These are phyloP conservation scores for Sesamia nonagrioides DNA, from an alignment of 1,140 invertebrate species.

Conservation along the genomic window DNA sequence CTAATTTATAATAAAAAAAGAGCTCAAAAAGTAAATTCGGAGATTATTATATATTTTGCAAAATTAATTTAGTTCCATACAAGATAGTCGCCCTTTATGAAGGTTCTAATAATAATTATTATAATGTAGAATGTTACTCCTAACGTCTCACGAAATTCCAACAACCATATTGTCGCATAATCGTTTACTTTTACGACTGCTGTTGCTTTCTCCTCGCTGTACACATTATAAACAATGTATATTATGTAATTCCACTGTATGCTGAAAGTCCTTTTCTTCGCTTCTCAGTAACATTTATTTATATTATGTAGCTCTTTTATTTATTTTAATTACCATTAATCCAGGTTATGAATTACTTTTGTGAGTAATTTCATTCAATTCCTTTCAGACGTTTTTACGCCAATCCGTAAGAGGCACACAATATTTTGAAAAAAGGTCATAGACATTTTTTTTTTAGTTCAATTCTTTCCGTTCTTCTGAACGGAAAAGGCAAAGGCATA, in stretches of 20 bases:
- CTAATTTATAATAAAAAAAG: too few relatives aligned
- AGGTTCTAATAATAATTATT: constrained; percentile 28
- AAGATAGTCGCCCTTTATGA: neutral
- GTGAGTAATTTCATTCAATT: too few relatives aligned
- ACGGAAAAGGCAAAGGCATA: too few relatives aligned
- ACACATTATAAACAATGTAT: neutral
- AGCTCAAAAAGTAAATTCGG: too few relatives aligned
- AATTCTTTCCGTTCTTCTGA: too few relatives aligned
- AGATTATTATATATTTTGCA: neutral
- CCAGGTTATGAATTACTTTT: too few relatives aligned
- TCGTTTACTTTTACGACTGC: constrained; percentile 30
- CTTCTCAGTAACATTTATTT: neutral
- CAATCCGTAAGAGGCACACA: too few relatives aligned
- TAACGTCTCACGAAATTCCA: constrained; percentile 24
- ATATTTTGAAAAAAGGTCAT: too few relatives aligned
- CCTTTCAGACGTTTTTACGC: too few relatives aligned
- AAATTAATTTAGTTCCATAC: neutral
- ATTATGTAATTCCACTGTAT: neutral
- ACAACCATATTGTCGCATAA: constrained; percentile 8
- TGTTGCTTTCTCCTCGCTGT: neutral
- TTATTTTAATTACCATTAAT: too few relatives aligned
- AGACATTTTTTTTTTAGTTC: too few relatives aligned
- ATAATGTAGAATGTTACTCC: constrained; percentile 15
- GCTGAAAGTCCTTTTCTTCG: neutral
- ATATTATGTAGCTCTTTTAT: too few relatives aligned